Evolutionary conservation across 1,140 invertebrate species (phyloP).

Genomic region (Cotesia glomerata): DNA sequence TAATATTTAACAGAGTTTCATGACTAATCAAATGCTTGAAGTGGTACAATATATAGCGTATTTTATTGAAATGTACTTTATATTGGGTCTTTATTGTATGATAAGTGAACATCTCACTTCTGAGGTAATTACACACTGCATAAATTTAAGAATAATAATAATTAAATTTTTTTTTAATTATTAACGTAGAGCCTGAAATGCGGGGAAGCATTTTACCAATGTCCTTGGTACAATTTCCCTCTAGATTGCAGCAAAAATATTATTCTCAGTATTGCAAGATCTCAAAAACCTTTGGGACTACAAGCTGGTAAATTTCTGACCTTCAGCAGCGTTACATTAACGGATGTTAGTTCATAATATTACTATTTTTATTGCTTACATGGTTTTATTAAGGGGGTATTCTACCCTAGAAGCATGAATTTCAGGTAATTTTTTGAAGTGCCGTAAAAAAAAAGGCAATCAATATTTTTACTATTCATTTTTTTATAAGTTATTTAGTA

Average conservation of each 20-base stretch:
- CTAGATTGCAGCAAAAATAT: slow-evolving; percentile 31
- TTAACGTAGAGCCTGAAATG: slow-evolving; percentile 29
- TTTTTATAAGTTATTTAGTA: no score
- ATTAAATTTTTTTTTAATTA: neutral
- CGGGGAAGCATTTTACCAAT: slow-evolving; percentile 35
- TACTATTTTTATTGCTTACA: no score
- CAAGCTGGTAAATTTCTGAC: slow-evolving; percentile 41
- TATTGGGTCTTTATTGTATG: no score
- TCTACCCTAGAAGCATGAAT: no score
- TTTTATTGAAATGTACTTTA: no score
- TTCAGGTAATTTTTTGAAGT: no score
- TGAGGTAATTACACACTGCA: slow-evolving; percentile 38
- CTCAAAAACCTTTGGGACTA: slow-evolving; percentile 34
- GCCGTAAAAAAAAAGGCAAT: no score
- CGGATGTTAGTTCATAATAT: slow-evolving; percentile 31
- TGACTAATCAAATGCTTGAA: no score
- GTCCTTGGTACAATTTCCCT: slow-evolving; percentile 34
- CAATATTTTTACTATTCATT: no score
- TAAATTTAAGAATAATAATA: neutral
- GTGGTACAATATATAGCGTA: no score
- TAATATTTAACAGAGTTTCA: no score
- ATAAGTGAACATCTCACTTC: slow-evolving; percentile 42
- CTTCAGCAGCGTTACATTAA: slow-evolving; percentile 39
- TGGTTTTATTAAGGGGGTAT: no score
- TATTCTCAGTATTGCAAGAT: slow-evolving; percentile 33